Evolutionary conservation across 2,113 vertebrate genomes (phyloP).

Genomic region (Myiozetetes cayanensis): DNA sequence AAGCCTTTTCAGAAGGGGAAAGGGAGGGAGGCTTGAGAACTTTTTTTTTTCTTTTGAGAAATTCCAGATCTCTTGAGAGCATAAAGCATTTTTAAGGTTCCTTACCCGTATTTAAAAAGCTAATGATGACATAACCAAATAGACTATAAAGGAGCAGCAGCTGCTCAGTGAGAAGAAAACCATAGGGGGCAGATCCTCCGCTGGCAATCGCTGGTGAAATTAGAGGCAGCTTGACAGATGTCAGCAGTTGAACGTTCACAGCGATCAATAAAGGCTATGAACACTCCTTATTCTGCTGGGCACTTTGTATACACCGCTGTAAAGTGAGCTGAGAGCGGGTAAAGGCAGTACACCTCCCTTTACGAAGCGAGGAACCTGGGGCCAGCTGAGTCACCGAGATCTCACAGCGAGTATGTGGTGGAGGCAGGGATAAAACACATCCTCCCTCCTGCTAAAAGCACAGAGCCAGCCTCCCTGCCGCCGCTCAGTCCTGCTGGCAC

Average conservation of each 20-base stretch:
- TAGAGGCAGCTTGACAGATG: not conserved
- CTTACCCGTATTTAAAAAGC: not conserved
- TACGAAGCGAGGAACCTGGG: fast-evolving
- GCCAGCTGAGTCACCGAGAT: not conserved
- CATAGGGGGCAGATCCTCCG: not conserved
- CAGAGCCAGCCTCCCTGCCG: fast-evolving
- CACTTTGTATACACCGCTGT: fast-evolving
- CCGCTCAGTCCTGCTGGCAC: not conserved
- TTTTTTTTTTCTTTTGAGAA: not conserved
- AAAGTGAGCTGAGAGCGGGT: fast-evolving
- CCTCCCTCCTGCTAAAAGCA: not conserved
- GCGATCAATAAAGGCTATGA: not conserved
- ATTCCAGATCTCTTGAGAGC: constrained; percentile 19
- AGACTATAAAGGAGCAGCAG: constrained; percentile 29
- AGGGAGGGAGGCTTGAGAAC: constrained; percentile 3
- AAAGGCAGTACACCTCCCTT: fast-evolving
- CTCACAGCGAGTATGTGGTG: fast-evolving
- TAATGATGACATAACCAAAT: constrained; percentile 43
- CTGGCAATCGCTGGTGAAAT: not conserved
- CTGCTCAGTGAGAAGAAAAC: constrained; percentile 30
- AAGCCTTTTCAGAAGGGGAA: constrained; percentile 21
- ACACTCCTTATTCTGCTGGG: fast-evolving
- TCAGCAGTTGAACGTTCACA: not conserved
- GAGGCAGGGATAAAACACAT: not conserved
- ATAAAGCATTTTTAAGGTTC: constrained; percentile 34